phyloP scores from a whole-genome alignment of 1,140 invertebrate species.

The Bactericera cockerelli region DNA sequence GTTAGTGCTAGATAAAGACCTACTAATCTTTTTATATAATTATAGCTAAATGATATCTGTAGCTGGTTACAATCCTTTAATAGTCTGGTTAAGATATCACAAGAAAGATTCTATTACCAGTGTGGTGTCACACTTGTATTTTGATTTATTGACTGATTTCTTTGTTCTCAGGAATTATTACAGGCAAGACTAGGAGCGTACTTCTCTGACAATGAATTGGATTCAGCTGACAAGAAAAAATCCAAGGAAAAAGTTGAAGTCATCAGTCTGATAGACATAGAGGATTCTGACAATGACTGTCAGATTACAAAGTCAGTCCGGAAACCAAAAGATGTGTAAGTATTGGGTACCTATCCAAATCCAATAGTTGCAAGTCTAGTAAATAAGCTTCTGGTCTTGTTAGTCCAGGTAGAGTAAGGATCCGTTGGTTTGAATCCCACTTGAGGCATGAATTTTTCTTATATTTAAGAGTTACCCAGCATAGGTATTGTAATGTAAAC shows the following conservation, averaged over 20 bases:
- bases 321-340: constrained; percentile 11
- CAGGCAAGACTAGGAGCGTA: constrained; percentile 37
- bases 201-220: constrained; percentile 21
- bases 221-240: constrained; percentile 10
- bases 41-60: too few species aligned
- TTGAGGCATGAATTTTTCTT: constrained; percentile 9
- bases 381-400: not conserved
- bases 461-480: not conserved
- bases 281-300: constrained; percentile 21
- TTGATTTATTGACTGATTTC: too few species aligned
- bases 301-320: not conserved
- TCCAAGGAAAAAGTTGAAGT: constrained; percentile 18
- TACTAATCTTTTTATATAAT: too few species aligned
- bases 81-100: too few species aligned
- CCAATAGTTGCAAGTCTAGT: too few species aligned
- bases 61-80: too few species aligned
- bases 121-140: too few species aligned
- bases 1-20: too few species aligned
- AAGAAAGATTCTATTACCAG: too few species aligned
- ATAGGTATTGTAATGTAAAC: too few species aligned
- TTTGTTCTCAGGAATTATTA: constrained; percentile 40
- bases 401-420: not conserved
- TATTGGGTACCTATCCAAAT: not conserved
- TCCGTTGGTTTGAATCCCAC: too few species aligned
- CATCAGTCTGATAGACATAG: constrained; percentile 25